A percentile compares a stretch with the other conserved stretches of the same genome.
Conservation (phyloP, 2,888 invertebrate genomes). For the Cerceris ruficornis region DNA sequence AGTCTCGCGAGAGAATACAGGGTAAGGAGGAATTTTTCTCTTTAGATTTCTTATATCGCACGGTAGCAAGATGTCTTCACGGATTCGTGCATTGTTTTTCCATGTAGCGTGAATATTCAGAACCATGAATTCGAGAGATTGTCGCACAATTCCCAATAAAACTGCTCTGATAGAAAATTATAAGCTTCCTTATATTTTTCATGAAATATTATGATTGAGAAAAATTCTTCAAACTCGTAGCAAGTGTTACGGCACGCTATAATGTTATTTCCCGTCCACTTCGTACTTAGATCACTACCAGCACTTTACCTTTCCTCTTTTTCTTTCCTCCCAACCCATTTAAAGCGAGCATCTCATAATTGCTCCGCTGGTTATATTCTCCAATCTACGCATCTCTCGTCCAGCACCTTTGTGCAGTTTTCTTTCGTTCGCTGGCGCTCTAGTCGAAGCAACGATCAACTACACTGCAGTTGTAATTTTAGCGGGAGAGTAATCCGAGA, state of each 20-base stretch:
- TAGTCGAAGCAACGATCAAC: not conserved
- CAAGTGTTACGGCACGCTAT: not conserved
- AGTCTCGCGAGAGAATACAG: no score
- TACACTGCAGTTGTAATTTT: not conserved
- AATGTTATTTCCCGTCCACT: not conserved
- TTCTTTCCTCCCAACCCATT: no score
- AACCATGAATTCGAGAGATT: no score
- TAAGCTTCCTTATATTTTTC: no score
- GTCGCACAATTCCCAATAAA: no score
- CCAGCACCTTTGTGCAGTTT: not conserved
- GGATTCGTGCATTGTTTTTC: no score
- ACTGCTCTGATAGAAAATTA: no score
- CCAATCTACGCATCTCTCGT: not conserved
- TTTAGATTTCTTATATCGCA: no score
- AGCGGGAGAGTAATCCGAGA: not conserved
- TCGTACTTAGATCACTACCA: not conserved
- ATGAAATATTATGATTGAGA: no score
- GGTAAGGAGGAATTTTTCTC: no score
- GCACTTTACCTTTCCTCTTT: not conserved
- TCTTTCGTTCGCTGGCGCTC: not conserved
- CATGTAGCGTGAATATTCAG: no score
- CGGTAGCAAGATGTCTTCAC: no score
- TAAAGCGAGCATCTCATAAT: constrained; percentile 2
- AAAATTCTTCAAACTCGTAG: not conserved
- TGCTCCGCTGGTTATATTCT: not conserved